Conservation (phyloP, 1,140 invertebrate species). For the Chymomyza costata region DNA sequence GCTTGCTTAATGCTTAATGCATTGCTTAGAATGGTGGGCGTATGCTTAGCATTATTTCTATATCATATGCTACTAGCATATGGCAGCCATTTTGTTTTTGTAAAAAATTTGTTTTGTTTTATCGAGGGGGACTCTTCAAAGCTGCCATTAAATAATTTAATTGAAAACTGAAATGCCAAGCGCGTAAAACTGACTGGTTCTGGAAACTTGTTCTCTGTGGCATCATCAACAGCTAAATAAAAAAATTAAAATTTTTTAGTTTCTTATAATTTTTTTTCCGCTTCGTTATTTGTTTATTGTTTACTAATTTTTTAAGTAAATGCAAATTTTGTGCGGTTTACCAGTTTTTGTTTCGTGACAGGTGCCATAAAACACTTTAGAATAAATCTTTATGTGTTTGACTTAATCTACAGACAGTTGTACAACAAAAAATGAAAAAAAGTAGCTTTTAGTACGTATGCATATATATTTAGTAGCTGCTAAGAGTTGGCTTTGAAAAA, state of each 20-base stretch:
- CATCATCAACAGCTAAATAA: slow-evolving; percentile 28
- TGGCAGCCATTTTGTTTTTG: slow-evolving; percentile 38
- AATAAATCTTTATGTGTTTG: too few species aligned
- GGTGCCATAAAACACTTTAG: slow-evolving; percentile 43
- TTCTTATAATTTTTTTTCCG: slow-evolving; percentile 11
- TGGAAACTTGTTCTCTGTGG: slow-evolving; percentile 45
- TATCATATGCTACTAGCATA: too few species aligned
- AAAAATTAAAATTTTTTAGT: slow-evolving; percentile 47
- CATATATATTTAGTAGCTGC: slow-evolving; percentile 30
- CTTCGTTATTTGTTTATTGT: slow-evolving; percentile 25
- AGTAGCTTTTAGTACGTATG: slow-evolving; percentile 43
- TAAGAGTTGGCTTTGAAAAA: background rate
- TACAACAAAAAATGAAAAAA: slow-evolving; percentile 8
- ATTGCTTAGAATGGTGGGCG: slow-evolving; percentile 9
- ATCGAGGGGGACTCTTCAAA: slow-evolving; percentile 19
- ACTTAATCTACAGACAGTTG: slow-evolving; percentile 1
- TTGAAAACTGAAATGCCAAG: slow-evolving; percentile 56
- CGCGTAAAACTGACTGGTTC: slow-evolving; percentile 64
- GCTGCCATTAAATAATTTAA: slow-evolving; percentile 51
- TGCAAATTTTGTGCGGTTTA: slow-evolving; percentile 53
- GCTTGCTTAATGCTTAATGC: slow-evolving; percentile 38
- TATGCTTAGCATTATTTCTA: slow-evolving; percentile 15
- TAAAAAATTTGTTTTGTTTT: too few species aligned
- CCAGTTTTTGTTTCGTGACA: slow-evolving; percentile 38
- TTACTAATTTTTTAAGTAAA: slow-evolving; percentile 52